Conservation (phyloP, 2,888 invertebrate species). For the Sepioteuthis lessoniana region DNA sequence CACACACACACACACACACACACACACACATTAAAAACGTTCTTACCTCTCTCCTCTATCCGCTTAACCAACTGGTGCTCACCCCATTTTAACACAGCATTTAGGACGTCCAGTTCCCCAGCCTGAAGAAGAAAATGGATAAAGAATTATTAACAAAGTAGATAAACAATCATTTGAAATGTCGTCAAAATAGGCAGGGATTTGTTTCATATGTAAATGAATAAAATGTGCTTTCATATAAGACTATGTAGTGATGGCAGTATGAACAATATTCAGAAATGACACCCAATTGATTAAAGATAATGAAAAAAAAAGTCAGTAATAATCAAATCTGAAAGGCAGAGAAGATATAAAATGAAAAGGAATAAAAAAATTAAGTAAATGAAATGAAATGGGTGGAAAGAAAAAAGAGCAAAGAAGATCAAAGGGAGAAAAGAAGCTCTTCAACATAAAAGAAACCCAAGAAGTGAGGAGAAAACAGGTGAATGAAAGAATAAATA, state of each 20-base stretch:
- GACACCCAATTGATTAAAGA: neutral
- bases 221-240: too few species aligned
- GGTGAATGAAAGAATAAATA: neutral
- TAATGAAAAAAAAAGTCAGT: neutral
- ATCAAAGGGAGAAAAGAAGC: neutral
- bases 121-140: slow-evolving; percentile 78
- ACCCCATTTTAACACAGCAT: slow-evolving; percentile 90
- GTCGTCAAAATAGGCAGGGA: too few species aligned
- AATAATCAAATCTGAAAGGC: too few species aligned
- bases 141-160: too few species aligned
- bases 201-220: too few species aligned
- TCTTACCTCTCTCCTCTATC: slow-evolving; percentile 85
- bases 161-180: too few species aligned
- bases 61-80: slow-evolving; percentile 87
- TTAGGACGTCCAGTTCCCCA: slow-evolving; percentile 90
- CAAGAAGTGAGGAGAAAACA: neutral
- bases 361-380: neutral
- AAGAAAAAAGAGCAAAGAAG: neutral
- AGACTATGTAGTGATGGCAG: too few species aligned
- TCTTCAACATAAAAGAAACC: too few species aligned
- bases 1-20: too few species aligned
- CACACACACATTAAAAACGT: neutral
- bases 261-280: too few species aligned
- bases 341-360: neutral
- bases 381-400: neutral